phyloP scores from a whole-genome alignment of 2,888 invertebrate species.

The Diadegma fenestrale region DNA sequence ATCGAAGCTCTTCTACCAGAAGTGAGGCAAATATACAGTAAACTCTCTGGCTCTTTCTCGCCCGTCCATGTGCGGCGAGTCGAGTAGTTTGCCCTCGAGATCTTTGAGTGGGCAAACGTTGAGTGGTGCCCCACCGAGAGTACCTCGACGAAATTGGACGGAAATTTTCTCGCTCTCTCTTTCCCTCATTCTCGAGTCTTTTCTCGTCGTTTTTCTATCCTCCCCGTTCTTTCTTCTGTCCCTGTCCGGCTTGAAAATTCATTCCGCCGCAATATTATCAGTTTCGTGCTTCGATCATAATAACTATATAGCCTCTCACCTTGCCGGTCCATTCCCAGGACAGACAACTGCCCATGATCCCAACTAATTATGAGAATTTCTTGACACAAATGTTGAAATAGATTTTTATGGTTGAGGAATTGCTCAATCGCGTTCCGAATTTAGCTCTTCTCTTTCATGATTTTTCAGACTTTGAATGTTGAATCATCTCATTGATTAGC shows the following conservation, averaged over 20 bases:
- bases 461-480: not conserved
- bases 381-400: not conserved
- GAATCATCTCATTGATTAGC: not conserved
- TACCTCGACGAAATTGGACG: constrained; percentile 72
- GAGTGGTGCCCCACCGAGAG: constrained; percentile 55
- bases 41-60: constrained; percentile 39
- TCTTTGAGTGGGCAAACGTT: constrained; percentile 65
- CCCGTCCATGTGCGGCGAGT: constrained; percentile 48
- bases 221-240: constrained; percentile 28
- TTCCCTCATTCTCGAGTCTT: constrained; percentile 11
- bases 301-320: not conserved
- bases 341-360: not conserved
- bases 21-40: constrained; percentile 30
- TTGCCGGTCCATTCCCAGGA: constrained; percentile 1
- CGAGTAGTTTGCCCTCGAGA: constrained; percentile 64
- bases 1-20: constrained; percentile 34
- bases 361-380: constrained; percentile 32
- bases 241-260: constrained; percentile 41
- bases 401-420: too few relatives aligned
- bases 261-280: constrained; percentile 41
- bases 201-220: constrained; percentile 37
- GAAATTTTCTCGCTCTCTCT: constrained; percentile 68
- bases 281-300: constrained; percentile 11
- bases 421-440: not conserved
- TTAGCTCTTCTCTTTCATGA: not conserved